Conservation (phyloP, 2,888 invertebrate genomes). For the Polydesmus complanatus region DNA sequence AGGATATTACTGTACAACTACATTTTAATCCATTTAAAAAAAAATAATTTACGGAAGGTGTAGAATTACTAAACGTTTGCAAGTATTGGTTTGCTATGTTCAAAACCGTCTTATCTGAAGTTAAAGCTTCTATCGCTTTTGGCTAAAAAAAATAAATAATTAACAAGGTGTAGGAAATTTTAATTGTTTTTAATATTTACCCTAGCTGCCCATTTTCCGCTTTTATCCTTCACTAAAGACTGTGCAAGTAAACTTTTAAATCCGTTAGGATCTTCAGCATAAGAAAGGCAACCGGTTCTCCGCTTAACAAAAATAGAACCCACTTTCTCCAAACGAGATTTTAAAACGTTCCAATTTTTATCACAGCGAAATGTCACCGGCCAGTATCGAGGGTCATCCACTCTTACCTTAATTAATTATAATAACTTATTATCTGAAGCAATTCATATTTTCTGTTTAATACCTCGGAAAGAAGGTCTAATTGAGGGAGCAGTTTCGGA, state of each 20-base stretch:
- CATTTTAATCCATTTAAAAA: too few species aligned
- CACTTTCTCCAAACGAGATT: slow-evolving; percentile 24
- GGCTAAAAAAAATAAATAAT: background rate
- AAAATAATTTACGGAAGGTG: background rate
- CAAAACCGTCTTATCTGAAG: slow-evolving; percentile 21
- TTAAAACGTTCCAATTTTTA: slow-evolving; percentile 40
- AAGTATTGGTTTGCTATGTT: slow-evolving; percentile 21
- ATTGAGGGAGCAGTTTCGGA: slow-evolving; percentile 73
- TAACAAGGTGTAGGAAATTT: background rate
- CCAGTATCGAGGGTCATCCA: slow-evolving; percentile 75
- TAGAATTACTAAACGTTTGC: background rate
- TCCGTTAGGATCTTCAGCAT: slow-evolving; percentile 68
- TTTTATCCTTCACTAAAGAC: slow-evolving; percentile 57
- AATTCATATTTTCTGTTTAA: slow-evolving; percentile 1
- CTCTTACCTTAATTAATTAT: slow-evolving; percentile 24
- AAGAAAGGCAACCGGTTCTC: slow-evolving; percentile 73
- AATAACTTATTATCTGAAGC: slow-evolving; percentile 9
- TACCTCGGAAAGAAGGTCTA: slow-evolving; percentile 57
- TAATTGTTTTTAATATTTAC: slow-evolving; percentile 21
- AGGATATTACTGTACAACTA: too few species aligned
- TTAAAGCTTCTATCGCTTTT: slow-evolving; percentile 14
- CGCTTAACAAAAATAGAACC: slow-evolving; percentile 63
- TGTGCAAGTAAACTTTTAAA: slow-evolving; percentile 63
- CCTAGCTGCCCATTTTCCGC: slow-evolving; percentile 49
- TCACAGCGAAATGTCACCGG: slow-evolving; percentile 65